A percentile compares a stretch with the other conserved stretches of the same genome.
These are phyloP conservation scores for Rhinolophus ferrumequinum DNA, from an alignment of 2,113 vertebrate genomes.

Conservation along the genomic window DNA sequence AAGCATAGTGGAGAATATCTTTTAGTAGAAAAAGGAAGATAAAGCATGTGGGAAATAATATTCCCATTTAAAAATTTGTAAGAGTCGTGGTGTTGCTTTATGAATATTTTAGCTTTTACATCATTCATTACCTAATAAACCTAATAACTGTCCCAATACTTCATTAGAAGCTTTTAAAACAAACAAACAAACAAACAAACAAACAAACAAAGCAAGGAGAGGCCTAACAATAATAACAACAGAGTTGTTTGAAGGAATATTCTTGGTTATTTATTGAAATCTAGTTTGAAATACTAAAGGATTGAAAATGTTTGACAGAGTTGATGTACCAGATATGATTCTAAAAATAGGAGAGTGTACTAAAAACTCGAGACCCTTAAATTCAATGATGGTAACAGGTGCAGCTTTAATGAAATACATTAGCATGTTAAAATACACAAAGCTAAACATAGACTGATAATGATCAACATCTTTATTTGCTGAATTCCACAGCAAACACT, in stretches of 20 bases:
- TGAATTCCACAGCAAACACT: constrained; percentile 37
- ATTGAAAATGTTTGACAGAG: constrained; percentile 52
- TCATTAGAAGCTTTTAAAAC: constrained; percentile 16
- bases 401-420: constrained; percentile 74
- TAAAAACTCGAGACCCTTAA: constrained; percentile 60
- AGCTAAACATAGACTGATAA: constrained; percentile 75
- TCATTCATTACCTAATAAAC: background rate
- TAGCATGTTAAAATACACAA: constrained; percentile 79
- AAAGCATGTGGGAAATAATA: background rate
- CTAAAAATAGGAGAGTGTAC: constrained; percentile 67
- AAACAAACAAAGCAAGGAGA: background rate
- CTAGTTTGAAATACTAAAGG: background rate
- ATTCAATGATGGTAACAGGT: constrained; percentile 72
- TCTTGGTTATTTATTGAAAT: constrained; percentile 39
- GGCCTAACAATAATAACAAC: background rate
- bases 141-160: background rate
- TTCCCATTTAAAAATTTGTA: background rate
- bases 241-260: background rate
- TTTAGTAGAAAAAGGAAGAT: background rate
- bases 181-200: background rate
- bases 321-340: constrained; percentile 9
- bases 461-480: constrained; percentile 73
- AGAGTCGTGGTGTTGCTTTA: background rate
- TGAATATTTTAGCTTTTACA: background rate
- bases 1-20: background rate